These are phyloP conservation scores for Patiria miniata DNA, from an alignment of 35 echinoderm and acorn worm species.

Conservation along the genomic window DNA sequence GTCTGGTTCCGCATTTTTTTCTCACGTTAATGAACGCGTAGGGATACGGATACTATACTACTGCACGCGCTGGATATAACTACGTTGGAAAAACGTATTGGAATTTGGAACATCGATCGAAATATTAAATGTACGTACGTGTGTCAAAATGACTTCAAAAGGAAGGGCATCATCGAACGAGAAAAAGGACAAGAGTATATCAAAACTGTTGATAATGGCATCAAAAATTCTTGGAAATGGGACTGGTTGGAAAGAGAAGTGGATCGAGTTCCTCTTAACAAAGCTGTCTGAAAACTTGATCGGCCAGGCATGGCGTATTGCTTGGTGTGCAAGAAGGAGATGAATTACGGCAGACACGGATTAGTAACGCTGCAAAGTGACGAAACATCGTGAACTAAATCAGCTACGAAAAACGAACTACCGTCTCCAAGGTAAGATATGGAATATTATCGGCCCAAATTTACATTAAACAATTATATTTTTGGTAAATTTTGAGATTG, in stretches of 20 bases:
- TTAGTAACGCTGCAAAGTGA: not conserved
- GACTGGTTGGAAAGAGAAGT: not conserved
- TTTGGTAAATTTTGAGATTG: not conserved
- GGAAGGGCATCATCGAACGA: not conserved
- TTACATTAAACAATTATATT: not conserved
- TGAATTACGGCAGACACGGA: slow-evolving; percentile 5
- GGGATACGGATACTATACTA: not conserved
- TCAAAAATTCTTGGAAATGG: slow-evolving; percentile 6
- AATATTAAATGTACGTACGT: not conserved
- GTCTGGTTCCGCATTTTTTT: slow-evolving; percentile 9
- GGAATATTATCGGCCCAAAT: not conserved
- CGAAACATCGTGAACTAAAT: not conserved
- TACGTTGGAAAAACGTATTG: not conserved
- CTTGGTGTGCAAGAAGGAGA: slow-evolving; percentile 1
- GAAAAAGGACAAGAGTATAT: not conserved
- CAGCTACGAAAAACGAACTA: slow-evolving; percentile 9
- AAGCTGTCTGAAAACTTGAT: not conserved
- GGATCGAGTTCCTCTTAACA: not conserved
- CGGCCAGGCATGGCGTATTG: slow-evolving; percentile 1
- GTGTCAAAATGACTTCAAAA: slow-evolving; percentile 11
- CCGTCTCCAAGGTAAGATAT: slow-evolving; percentile 3
- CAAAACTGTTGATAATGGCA: slow-evolving; percentile 1
- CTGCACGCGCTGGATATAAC: not conserved
- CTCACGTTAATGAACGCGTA: not conserved
- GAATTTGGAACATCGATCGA: not conserved